Base-by-base conservation (phyloP, 2,113 vertebrate species). In the Pygathrix nemaeus region DNA sequence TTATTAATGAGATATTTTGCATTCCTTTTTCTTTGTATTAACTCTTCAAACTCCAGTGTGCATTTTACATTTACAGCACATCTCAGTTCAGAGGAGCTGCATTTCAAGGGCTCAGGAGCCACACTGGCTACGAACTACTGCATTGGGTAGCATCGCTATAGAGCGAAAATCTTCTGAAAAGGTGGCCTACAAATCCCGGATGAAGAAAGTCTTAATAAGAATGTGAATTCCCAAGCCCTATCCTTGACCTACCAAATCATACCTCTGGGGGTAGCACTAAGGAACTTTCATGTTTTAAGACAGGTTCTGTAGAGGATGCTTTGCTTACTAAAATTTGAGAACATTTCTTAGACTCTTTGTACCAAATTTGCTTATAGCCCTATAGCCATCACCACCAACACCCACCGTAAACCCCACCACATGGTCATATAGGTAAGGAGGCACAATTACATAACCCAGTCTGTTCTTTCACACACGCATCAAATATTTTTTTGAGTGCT, bases 111-210 rank as follows among this genome's bases (percentile, higher is more conserved):
- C 48, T 82, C 12, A 20, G 52, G 16, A 75, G 40, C 38, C 27
- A 2, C 2, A 11, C 14, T 3, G 66, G n/a, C 35, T 30, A 17
- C 8, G 16, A 21, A 35, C 16, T 45, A 40, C 80, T 20, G 12
- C 35, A 32, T 8, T 8, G 13, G 20, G 16, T 40, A 30, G 25
- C 20, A 1, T 5, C 12, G 27, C 5, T 12, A 6, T 5, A 21
- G 35, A 52, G 8, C 21, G 5, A n/a, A 52, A 52, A 38, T 25
- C 32, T 73, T 30, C 11, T 32, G 14, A 43, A 85, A 45, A 10
- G 21, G 32, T 38, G 21, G 2, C 43, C 18, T 30, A 16, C 48
- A 35, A 16, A 8, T 14, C 7, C 13, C 4, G 14, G 18, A 52
- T 12, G 8, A 12, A 40, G 81, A 52, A 68, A 64, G 43, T 78